Evolutionary conservation across 2,888 invertebrate genomes (phyloP).

Genomic region (Phania funesta): DNA sequence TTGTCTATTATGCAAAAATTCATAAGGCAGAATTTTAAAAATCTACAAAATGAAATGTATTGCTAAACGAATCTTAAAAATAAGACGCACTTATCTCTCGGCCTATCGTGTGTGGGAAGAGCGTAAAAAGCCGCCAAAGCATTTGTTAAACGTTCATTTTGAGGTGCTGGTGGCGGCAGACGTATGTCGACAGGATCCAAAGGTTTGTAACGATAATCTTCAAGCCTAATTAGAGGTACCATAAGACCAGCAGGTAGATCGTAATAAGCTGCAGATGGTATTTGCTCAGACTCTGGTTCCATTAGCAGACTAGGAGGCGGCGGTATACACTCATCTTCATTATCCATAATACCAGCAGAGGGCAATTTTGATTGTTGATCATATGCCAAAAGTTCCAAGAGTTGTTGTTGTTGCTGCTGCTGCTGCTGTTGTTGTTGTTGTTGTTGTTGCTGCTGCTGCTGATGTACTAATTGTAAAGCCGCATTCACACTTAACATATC

Average conservation of each 20-base stretch:
- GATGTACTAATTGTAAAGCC: conserved; percentile 74
- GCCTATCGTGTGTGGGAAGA: conserved; percentile 95
- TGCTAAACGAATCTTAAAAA: background rate
- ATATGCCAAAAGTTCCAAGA: conserved; percentile 54
- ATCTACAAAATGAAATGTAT: background rate
- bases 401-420: conserved; percentile 56
- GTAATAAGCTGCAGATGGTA: conserved; percentile 96
- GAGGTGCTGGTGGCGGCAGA: conserved; percentile 96
- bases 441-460: conserved; percentile 70
- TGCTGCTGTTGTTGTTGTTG: too few species aligned
- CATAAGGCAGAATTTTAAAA: background rate
- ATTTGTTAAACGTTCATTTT: conserved; percentile 93
- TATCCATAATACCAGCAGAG: conserved; percentile 31
- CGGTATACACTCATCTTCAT: conserved; percentile 60
- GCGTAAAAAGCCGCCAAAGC: conserved; percentile 98
- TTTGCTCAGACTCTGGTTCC: conserved; percentile 85
- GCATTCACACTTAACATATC: conserved; percentile 62
- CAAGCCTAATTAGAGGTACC: conserved; percentile 96
- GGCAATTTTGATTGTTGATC: conserved; percentile 49
- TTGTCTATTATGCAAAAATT: too few species aligned
- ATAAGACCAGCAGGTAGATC: conserved; percentile 98
- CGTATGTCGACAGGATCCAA: conserved; percentile 94
- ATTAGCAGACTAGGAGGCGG: conserved; percentile 67
- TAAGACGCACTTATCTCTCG: conserved; percentile 90
- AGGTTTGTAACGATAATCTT: conserved; percentile 93